Percentiles rank a stretch among this genome's conserved stretches.
Evolutionary conservation across 1,140 invertebrate genomes (phyloP).

Genomic region (Steinernema feltiae): DNA sequence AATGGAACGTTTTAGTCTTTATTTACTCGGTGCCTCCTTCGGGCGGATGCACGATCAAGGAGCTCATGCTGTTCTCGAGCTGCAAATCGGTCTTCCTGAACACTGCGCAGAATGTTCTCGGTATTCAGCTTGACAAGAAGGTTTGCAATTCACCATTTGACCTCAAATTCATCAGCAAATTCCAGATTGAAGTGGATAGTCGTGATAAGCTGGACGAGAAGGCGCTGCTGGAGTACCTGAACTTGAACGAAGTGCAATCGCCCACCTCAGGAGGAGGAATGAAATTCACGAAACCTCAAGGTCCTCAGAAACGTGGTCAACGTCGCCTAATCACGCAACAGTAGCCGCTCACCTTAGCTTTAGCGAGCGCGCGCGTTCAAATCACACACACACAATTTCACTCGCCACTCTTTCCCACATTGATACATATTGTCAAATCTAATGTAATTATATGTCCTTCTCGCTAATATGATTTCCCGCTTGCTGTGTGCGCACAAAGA

Average conservation of each 20-base stretch:
- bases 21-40: slow-evolving; percentile 56
- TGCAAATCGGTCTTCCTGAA: slow-evolving; percentile 53
- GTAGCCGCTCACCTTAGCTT: neutral
- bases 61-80: slow-evolving; percentile 53
- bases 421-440: neutral
- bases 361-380: neutral
- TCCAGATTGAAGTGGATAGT: slow-evolving; percentile 57
- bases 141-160: slow-evolving; percentile 27
- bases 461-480: too few species aligned
- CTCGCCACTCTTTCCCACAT: neutral
- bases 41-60: slow-evolving; percentile 53
- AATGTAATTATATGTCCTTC: too few species aligned
- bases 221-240: slow-evolving; percentile 43
- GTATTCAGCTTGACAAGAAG: slow-evolving; percentile 53
- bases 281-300: neutral
- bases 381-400: neutral
- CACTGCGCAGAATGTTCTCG: slow-evolving; percentile 43
- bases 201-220: slow-evolving; percentile 49
- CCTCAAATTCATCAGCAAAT: neutral
- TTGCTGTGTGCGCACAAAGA: neutral
- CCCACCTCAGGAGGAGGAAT: slow-evolving; percentile 8
- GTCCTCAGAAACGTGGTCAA: neutral
- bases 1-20: slow-evolving; percentile 56
- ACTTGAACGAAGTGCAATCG: slow-evolving; percentile 29
- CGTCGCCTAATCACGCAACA: neutral